A percentile compares a stretch with the other conserved stretches of the same genome.
These are phyloP conservation scores for Tachyglossus aculeatus DNA, from an alignment of 2,797 vertebrate genomes.

Conservation along the genomic window DNA sequence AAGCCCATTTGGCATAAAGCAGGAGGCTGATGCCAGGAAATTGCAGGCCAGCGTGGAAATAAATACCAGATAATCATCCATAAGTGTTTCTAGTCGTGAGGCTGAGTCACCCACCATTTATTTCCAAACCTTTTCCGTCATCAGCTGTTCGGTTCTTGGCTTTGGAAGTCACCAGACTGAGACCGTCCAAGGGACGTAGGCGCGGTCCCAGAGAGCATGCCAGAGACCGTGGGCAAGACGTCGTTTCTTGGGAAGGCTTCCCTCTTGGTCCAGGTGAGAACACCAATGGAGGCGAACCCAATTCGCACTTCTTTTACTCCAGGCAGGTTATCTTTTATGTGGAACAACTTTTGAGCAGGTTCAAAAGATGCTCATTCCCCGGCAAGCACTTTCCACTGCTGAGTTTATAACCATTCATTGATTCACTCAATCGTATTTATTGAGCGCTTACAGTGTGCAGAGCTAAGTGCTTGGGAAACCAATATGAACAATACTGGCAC, in stretches of 20 bases:
- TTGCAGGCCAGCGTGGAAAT: slow-evolving; percentile 43
- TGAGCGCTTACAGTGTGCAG: no score
- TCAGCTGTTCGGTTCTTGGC: slow-evolving; percentile 50
- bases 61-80: slow-evolving; percentile 52
- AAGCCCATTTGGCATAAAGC: not conserved
- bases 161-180: slow-evolving; percentile 48
- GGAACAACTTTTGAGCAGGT: not conserved
- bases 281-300: slow-evolving; percentile 34
- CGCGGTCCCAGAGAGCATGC: slow-evolving; percentile 30
- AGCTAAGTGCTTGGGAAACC: no score
- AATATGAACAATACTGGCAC: not conserved
- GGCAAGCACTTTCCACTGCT: no score
- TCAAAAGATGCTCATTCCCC: slow-evolving; percentile 4
- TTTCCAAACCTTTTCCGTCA: slow-evolving; percentile 49
- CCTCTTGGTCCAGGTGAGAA: slow-evolving; percentile 29
- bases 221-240: slow-evolving; percentile 23
- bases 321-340: slow-evolving; percentile 38
- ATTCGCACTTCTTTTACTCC: slow-evolving; percentile 49
- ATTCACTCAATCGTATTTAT: no score
- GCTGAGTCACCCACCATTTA: slow-evolving; percentile 45
- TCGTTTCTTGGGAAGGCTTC: slow-evolving; percentile 22
- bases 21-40: slow-evolving; percentile 19
- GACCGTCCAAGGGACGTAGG: slow-evolving; percentile 33
- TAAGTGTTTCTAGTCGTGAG: slow-evolving; percentile 51
- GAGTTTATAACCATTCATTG: no score